These are phyloP conservation scores for Nesogale talazaci DNA, from an alignment of 2,113 vertebrate genomes.

Conservation along the genomic window DNA sequence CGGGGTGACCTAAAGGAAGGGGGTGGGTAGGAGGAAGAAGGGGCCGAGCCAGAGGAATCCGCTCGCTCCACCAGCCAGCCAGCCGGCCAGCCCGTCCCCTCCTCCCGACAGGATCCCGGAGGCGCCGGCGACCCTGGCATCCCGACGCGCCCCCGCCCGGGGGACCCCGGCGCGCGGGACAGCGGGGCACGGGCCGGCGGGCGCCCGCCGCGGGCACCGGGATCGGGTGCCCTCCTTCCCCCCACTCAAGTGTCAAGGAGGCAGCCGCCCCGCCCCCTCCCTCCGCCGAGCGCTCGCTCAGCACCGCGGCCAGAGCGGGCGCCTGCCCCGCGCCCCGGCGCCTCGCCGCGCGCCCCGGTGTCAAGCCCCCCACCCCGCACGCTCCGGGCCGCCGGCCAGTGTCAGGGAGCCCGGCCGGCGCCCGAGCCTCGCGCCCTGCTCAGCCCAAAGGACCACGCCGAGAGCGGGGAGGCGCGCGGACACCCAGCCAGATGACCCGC, in stretches of 20 bases:
- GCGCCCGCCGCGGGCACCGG: background rate
- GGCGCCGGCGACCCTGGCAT: constrained; percentile 69
- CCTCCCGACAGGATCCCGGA: constrained; percentile 57
- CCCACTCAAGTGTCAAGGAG: constrained; percentile 66
- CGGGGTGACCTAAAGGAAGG: constrained; percentile 41
- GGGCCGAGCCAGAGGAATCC: constrained; percentile 70
- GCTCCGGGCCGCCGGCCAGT: background rate
- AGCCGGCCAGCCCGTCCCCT: constrained; percentile 67
- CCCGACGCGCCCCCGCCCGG: constrained; percentile 59
- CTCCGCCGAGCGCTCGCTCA: constrained; percentile 49
- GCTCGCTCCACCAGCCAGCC: constrained; percentile 67
- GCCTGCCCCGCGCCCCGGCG: constrained; percentile 32
- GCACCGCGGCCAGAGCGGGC: constrained; percentile 57
- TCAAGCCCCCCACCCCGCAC: constrained; percentile 60
- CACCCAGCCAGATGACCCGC: constrained; percentile 27
- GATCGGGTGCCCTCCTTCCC: background rate
- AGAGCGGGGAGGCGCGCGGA: background rate
- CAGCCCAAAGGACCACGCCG: constrained; percentile 40
- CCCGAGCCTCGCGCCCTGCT: constrained; percentile 48
- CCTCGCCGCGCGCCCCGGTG: constrained; percentile 1
- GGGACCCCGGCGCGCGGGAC: constrained; percentile 1
- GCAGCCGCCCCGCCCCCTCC: constrained; percentile 76
- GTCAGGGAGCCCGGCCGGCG: constrained; percentile 31
- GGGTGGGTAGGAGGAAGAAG: constrained; percentile 46
- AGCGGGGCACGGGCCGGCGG: background rate